These are phyloP conservation scores for Zapus hudsonius DNA, from an alignment of 2,113 vertebrate genomes.

Conservation along the genomic window DNA sequence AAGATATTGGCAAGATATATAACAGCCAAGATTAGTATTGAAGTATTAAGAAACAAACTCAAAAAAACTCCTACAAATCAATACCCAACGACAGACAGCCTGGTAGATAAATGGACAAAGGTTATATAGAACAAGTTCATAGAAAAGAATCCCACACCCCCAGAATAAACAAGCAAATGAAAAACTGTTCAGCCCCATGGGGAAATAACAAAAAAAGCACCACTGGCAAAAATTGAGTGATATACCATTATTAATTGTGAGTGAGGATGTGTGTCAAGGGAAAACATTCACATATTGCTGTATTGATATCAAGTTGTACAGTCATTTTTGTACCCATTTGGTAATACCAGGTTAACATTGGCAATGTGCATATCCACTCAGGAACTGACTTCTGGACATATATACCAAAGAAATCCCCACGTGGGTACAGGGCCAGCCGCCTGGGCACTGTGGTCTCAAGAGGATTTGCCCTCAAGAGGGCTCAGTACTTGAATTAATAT, in stretches of 20 bases:
- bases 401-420: not conserved
- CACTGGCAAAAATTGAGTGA: not conserved
- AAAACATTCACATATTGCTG: not conserved
- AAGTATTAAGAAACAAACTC: slow-evolving; percentile 27
- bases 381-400: not conserved
- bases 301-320: not conserved
- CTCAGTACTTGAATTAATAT: not conserved
- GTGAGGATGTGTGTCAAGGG: not conserved
- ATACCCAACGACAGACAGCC: not conserved
- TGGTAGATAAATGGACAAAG: not conserved
- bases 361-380: not conserved
- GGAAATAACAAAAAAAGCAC: slow-evolving; percentile 6
- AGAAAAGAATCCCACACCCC: not conserved
- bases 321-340: not conserved
- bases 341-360: not conserved
- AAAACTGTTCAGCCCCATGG: not conserved
- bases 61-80: not conserved
- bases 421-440: not conserved
- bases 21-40: not conserved
- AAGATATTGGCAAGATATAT: not conserved
- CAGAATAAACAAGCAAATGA: slow-evolving; percentile 44
- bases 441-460: accelerated
- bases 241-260: not conserved
- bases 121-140: slow-evolving; percentile 19
- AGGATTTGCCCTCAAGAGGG: not conserved